Base-by-base conservation (phyloP, 1,140 invertebrate genomes). In the Thrips palmi region DNA sequence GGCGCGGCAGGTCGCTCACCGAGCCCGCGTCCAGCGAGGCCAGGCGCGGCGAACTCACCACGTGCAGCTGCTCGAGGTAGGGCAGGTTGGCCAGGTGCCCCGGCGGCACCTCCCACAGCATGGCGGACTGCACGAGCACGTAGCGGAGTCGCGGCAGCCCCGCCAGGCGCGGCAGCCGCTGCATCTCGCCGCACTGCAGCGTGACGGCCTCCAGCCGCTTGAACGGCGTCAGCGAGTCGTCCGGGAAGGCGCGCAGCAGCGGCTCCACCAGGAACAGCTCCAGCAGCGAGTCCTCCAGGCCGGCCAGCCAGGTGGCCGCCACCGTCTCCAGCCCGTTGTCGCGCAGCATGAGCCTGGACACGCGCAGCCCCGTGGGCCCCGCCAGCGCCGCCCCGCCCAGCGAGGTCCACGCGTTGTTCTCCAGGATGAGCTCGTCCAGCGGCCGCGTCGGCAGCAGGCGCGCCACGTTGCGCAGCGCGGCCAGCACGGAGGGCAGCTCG, bases 241-340 rank as follows among this genome's bases (percentile, higher is more conserved):
- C 64, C 0, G 83, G 81, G 23, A 86, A 58, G 47, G 71, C 80
- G 20, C 74, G 63, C 19, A 88, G 54, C 45, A 77, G 74, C 7
- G 80, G 76, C 56, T 88, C 83, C 1, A 86, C 82, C 10, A 88
- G 64, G 44, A 77, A 86, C 6, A 88, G 63, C 58, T 87, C 82
- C 44, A 84, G 65, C 15, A 87, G 53, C 18, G 69, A 74, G 20
- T 70, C 67, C 52, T 62, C 59, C 2, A 63, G 45, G 4, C 53
- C 53, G 4, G 52, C 52, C 20, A 87, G 58, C 73, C 81, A 85
- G 33, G 81, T 75, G 20, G 74, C 69, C 1, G 81, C 78, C 4
- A 88, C 67, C 30, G 80, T 63, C 51, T 87, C 80, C 4, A 89
- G 56, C 15, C 74, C 71, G 57, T 88, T 89, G 48, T 84, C 74